Conservation (phyloP, 2,797 vertebrate species). For the Ceryle rudis region DNA sequence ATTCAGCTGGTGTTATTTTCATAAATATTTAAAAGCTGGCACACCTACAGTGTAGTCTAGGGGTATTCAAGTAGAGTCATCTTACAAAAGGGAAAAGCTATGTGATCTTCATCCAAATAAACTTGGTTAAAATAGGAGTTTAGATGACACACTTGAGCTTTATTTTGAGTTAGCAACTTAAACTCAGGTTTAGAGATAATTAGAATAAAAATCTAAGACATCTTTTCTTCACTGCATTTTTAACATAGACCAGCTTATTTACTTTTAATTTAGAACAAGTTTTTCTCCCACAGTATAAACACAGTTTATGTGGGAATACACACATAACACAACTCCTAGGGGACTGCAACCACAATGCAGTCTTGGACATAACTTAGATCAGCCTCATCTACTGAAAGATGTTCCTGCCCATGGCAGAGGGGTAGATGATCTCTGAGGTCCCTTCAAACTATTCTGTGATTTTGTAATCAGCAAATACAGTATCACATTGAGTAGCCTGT, state of each 20-base stretch:
- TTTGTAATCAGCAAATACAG: neutral
- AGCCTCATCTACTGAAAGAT: neutral
- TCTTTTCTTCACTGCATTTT: neutral
- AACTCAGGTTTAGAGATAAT: neutral
- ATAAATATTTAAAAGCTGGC: conserved; percentile 45
- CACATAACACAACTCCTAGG: neutral
- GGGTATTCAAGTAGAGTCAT: neutral
- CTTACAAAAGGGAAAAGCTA: neutral
- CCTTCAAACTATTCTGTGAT: neutral
- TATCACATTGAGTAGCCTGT: neutral
- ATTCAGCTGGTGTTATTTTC: neutral
- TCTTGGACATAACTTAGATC: neutral
- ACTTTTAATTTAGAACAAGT: neutral
- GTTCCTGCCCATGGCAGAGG: neutral
- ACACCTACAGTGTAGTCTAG: neutral
- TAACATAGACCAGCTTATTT: neutral
- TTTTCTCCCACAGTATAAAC: neutral
- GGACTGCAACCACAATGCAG: neutral
- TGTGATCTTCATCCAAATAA: neutral
- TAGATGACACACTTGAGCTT: neutral
- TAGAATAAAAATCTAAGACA: neutral
- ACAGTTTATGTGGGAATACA: neutral
- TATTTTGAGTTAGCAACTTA: neutral
- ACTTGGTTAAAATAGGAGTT: neutral
- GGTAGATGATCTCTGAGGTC: neutral